phyloP scores from a whole-genome alignment of 2,888 invertebrate species.

The Hydrotaea diabolus region DNA sequence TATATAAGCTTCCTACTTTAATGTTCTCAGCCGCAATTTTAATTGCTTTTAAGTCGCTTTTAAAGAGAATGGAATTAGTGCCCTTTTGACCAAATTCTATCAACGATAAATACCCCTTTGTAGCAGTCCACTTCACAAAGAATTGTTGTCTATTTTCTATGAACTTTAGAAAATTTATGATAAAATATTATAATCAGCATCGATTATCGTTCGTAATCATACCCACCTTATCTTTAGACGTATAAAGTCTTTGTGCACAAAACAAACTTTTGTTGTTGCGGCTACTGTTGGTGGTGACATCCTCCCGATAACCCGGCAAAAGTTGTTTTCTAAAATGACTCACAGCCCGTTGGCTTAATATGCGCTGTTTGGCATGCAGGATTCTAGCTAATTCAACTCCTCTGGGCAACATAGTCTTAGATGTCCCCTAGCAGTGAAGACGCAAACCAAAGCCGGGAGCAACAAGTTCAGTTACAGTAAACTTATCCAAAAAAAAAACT shows the following conservation, averaged over 20 bases:
- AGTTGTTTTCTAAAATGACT: slow-evolving; percentile 52
- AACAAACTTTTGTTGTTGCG: slow-evolving; percentile 42
- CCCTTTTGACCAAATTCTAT: too few relatives aligned
- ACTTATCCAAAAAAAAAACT: background rate
- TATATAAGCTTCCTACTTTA: too few relatives aligned
- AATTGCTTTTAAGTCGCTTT: too few relatives aligned
- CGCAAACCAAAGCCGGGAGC: background rate
- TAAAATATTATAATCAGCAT: background rate
- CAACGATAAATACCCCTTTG: too few relatives aligned
- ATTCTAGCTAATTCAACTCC: slow-evolving; percentile 61
- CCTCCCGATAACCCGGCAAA: slow-evolving; percentile 20
- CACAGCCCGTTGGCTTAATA: slow-evolving; percentile 56
- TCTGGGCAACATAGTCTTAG: slow-evolving; percentile 65
- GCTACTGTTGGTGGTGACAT: background rate
- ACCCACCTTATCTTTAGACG: slow-evolving; percentile 58
- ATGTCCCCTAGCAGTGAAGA: too few relatives aligned
- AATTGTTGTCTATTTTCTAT: background rate
- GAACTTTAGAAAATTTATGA: background rate
- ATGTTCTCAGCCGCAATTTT: too few relatives aligned
- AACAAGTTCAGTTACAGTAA: slow-evolving; percentile 30
- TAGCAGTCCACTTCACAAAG: too few relatives aligned
- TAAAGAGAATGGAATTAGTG: too few relatives aligned
- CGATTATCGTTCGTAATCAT: background rate
- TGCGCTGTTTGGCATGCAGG: slow-evolving; percentile 61
- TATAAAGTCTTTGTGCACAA: slow-evolving; percentile 48